Percentiles rank a stretch among this genome's conserved stretches.
These are phyloP conservation scores for Saccostrea glomerata DNA, from an alignment of 1,140 invertebrate genomes.

Conservation along the genomic window DNA sequence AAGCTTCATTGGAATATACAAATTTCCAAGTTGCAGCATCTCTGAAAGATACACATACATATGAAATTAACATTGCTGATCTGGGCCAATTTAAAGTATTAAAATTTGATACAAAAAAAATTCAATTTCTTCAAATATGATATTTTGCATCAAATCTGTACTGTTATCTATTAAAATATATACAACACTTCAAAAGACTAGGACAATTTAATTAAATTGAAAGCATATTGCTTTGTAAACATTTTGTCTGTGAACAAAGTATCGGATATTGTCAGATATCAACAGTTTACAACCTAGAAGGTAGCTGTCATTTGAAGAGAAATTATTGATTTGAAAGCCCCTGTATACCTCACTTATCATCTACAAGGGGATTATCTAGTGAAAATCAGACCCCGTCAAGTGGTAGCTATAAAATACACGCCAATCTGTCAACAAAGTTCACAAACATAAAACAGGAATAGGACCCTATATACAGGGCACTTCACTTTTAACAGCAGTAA, in stretches of 20 bases:
- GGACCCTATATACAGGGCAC: neutral
- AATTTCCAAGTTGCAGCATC: too few species aligned
- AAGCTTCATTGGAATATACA: too few species aligned
- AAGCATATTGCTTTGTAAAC: neutral
- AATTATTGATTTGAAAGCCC: constrained; percentile 9
- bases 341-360: neutral
- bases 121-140: too few species aligned
- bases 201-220: too few species aligned
- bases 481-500: neutral
- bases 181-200: too few species aligned
- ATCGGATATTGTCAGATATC: neutral
- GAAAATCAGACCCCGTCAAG: constrained; percentile 14
- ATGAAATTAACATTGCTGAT: too few species aligned
- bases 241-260: neutral
- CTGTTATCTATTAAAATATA: too few species aligned
- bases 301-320: constrained; percentile 10
- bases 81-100: too few species aligned
- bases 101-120: too few species aligned
- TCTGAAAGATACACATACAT: too few species aligned
- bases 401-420: neutral
- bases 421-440: neutral
- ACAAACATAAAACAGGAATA: neutral
- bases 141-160: too few species aligned
- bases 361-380: constrained; percentile 2
- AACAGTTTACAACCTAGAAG: neutral